Base-by-base conservation (phyloP, 2,113 vertebrate species). In the Podarcis muralis region DNA sequence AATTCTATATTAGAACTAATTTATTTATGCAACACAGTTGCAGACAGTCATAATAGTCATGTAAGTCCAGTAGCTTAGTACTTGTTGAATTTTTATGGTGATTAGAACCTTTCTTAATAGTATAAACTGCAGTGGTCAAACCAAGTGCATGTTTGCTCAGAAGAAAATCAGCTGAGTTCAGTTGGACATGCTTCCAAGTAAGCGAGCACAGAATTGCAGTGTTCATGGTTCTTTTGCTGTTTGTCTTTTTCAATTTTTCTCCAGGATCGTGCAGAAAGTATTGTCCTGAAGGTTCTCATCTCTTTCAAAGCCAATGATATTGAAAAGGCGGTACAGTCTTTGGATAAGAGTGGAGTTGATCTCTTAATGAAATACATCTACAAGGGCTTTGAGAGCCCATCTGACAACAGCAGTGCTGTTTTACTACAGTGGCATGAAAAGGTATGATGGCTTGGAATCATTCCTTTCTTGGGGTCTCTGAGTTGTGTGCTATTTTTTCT, bases 351-450 rank as follows among this genome's bases (percentile, higher is more conserved):
- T 0, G 96, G 98, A 0, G 98, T 99, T 32, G 99, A 99, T 95
- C 98, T 99, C 90, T 97, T 99, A 72, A 99, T 99, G 99, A 99
- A 99, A 94, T 99, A 99, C 96, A 99, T 99, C 97, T 99, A 99
- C 97, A 99, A 99, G 95, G 99, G 99, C 91, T 99, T 99, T 7
- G 99, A 99, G 96, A 98, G 95, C 88, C 99, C 99, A 3, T 99
- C 99, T 0, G 99, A 99, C 93, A 99, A 99, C 93, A 99, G 98
- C 97, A 99, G 99, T 2, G 98, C 99, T 0, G 96, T 99, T 85
- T 96, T 99, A 48, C 89, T 99, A 94, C 99, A 99, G 92, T 99
- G 99, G 99, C 99, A 99, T 0, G 99, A 99, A 96, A 99, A 98
- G 98, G 99, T 99, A 75, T 0, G 96, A 94, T 81, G 27, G 0